Conservation (phyloP, 92 coral and sea anemone genomes). For the Porites divaricata region DNA sequence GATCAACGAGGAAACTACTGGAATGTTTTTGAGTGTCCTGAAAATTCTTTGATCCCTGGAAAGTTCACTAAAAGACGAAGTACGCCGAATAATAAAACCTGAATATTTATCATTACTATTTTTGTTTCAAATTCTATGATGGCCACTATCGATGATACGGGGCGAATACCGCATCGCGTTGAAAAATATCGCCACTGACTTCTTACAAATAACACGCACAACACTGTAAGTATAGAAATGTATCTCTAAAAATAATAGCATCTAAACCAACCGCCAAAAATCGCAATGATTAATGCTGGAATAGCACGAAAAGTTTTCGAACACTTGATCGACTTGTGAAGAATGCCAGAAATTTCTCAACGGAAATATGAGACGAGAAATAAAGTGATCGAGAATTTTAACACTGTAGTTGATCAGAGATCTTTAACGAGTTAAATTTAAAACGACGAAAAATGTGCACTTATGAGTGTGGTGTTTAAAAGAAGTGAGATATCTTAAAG, state of each 20-base stretch:
- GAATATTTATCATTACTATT: slow-evolving; percentile 11
- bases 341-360: slow-evolving; percentile 35
- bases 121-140: neutral
- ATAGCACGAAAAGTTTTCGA: neutral
- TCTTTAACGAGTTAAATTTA: neutral
- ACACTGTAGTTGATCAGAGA: neutral
- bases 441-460: neutral
- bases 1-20: neutral
- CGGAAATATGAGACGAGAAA: slow-evolving; percentile 43
- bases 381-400: neutral
- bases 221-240: no score
- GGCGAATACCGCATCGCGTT: neutral
- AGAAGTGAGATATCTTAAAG: neutral
- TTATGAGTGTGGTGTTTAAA: neutral
- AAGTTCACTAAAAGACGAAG: neutral
- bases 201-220: neutral
- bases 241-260: neutral
- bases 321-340: slow-evolving; percentile 5
- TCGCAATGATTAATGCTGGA: neutral
- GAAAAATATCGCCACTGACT: no score
- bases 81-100: neutral
- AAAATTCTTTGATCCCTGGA: neutral
- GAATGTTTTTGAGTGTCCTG: neutral
- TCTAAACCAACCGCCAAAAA: neutral
- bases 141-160: slow-evolving; percentile 9